Evolutionary conservation across 2,113 vertebrate genomes (phyloP).

Genomic region (Catagonus wagneri): DNA sequence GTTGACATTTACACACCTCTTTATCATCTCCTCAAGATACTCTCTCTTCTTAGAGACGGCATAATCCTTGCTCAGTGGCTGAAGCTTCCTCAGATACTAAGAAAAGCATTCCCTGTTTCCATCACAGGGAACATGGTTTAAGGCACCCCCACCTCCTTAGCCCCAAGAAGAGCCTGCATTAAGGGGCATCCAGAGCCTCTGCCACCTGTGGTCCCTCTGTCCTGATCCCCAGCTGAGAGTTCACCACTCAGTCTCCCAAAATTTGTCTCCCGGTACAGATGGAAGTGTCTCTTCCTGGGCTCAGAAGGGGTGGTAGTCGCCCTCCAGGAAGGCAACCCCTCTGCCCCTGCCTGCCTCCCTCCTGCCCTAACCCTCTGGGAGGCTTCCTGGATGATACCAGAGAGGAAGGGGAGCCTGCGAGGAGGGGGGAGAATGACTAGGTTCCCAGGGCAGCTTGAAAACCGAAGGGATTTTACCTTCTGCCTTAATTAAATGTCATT

Average conservation of each 20-base stretch:
- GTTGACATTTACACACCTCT: neutral
- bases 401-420: neutral
- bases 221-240: neutral
- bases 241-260: neutral
- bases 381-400: neutral
- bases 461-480: constrained; percentile 79
- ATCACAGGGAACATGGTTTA: neutral
- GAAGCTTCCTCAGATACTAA: constrained; percentile 16
- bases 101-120: constrained; percentile 23
- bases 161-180: neutral
- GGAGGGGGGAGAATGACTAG: neutral
- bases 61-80: neutral
- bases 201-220: constrained; percentile 28
- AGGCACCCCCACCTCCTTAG: neutral
- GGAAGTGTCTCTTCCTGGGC: neutral
- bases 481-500: constrained; percentile 82
- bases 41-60: neutral
- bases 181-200: constrained; percentile 17
- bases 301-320: neutral
- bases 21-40: neutral
- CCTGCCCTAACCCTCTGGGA: neutral
- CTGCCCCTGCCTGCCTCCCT: neutral
- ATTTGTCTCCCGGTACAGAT: constrained; percentile 8
- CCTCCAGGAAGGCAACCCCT: neutral
- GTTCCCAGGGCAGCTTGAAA: constrained; percentile 76